Base-by-base conservation (phyloP, 2,797 vertebrate species). In the Oreortyx pictus region DNA sequence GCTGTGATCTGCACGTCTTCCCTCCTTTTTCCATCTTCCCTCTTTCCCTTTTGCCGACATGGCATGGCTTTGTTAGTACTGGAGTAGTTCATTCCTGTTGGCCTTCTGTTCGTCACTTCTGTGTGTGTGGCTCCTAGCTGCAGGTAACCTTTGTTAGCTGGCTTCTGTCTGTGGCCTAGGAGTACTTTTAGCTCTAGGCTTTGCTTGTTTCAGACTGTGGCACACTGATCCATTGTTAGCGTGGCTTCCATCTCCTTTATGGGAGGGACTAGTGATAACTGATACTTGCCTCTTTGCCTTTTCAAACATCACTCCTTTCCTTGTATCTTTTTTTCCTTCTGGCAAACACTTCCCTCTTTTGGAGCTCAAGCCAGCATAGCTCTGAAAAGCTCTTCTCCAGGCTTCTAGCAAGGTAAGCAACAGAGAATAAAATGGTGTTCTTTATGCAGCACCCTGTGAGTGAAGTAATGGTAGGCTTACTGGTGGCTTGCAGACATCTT, bases 261-360 rank as follows among this genome's bases (percentile, higher is more conserved):
- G 93, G 91, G 91, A 96, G 89, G 92, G 80, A 90, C 89, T 91
- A 71, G 82, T 88, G 89, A 88, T 72, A 86, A 92, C 87, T 93
- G 90, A 94, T 89, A 91, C 95, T 82, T 94, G 85, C 95, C 88
- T 70, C 92, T 95, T 95, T 95, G 93, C 93, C 86, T 94, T 93
- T 96, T 94, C 93, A 92, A 94, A 97, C 88, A 91, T 95, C 88
- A 93, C 86, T 96, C 92, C 94, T 92, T 90, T 96, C 95, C 96
- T 96, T 96, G 75, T 94, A 93, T 95, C 89, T 95, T 82, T 95
- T 67, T 96, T 93, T 91, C 91, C 88, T 93, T 94, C 95, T 96
- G 95, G 91, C 94, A 95, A 92, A 95, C 88, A 95, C 90, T 84
- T 96, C 87, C 95, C 82, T 94, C 84, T 92, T 96, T 94, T 57